Evolutionary conservation across 2,888 invertebrate genomes (phyloP).

Genomic region (Diarsia brunnea): DNA sequence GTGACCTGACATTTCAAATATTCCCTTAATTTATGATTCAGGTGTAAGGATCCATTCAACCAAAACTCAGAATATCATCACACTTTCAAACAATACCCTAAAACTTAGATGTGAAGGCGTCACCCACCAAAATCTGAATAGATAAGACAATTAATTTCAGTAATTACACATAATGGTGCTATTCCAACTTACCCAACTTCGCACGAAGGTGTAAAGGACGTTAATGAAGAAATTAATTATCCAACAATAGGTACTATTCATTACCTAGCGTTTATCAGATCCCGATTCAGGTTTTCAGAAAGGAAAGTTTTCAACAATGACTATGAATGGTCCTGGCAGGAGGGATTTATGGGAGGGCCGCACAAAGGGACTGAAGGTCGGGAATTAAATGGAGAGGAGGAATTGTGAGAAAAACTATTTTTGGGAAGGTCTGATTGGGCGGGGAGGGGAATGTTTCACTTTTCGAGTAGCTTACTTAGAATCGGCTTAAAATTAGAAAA

Average conservation of each 20-base stretch:
- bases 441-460: neutral
- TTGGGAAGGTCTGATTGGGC: conserved; percentile 23
- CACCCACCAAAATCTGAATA: conserved; percentile 48
- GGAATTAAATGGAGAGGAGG: conserved; percentile 53
- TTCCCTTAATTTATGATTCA: conserved; percentile 2
- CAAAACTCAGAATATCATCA: conserved; percentile 33
- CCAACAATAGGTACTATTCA: conserved; percentile 82
- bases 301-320: conserved; percentile 75
- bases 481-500: neutral
- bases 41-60: conserved; percentile 1
- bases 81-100: conserved; percentile 38
- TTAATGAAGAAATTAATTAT: conserved; percentile 87
- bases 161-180: conserved; percentile 66
- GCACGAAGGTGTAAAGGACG: conserved; percentile 75
- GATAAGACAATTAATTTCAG: conserved; percentile 65
- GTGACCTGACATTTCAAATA: neutral
- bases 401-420: conserved; percentile 48
- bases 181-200: conserved; percentile 48
- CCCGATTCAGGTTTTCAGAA: conserved; percentile 74
- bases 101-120: conserved; percentile 30
- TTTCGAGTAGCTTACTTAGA: neutral
- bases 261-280: conserved; percentile 81
- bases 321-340: conserved; percentile 59
- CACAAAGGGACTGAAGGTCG: conserved; percentile 73
- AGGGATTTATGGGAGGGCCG: conserved; percentile 78